Base-by-base conservation (phyloP, 2,888 invertebrate species). In the Rhogogaster chlorosoma region DNA sequence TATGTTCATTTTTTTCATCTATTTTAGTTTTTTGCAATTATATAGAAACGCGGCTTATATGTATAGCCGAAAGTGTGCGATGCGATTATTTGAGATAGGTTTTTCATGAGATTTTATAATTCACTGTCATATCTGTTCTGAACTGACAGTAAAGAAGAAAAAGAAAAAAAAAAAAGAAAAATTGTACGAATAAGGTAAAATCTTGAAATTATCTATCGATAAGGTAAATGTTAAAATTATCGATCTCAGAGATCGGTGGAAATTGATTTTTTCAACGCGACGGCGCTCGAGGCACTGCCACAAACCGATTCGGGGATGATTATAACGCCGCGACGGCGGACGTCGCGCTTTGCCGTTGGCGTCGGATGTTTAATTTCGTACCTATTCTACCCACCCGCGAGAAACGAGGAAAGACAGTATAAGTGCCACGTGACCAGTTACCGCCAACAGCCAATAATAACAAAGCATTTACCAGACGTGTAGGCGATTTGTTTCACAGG, bases 361-460 rank as follows among this genome's bases (percentile, higher is more conserved):
- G 86, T 87, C 84, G 84, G 84, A 88, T 70, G 86, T 87, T 90
- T 89, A 89, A 90, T 88, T 90, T 89, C 87, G 88, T 88, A 89
- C 77, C 87, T 86, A 82, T 87, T 85, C 32, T 22, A n/a, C 15
- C 71, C 36, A 26, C n/a, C 38, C 7, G 36, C 32, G 26, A 61
- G 38, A 42, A 73, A 9, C 83, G 10, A 83, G 29, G 4, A 67
- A 83, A 83, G 10, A 26, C 18, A 45, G 45, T n/a, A 36, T 5
- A 67, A 22, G 64, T n/a, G 42, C 29, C 83, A 83, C 67, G 83
- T 83, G 67, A 70, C 83, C 42, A 53, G 53, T 53, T 10, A 49
- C 10, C 32, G 38, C 42, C 18, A 45, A 64, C 82, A 15, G 84
- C 84, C 84, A 85, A 85, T 85, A 82, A 85, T 22, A 85, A 85